Evolutionary conservation across 2,888 invertebrate genomes (phyloP).

Genomic region (Tetropium fuscum): DNA sequence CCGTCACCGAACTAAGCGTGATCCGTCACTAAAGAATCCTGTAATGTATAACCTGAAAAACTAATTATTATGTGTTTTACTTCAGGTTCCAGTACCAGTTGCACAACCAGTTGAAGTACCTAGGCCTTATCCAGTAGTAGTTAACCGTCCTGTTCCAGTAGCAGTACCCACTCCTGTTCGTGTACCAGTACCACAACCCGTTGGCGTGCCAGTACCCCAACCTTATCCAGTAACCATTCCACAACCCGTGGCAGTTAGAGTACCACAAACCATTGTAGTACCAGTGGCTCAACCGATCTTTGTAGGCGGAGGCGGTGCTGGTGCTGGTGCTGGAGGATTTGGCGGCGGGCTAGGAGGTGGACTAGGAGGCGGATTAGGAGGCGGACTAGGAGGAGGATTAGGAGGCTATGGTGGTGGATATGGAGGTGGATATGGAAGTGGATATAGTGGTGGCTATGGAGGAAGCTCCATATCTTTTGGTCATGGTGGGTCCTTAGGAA

Average conservation of each 20-base stretch:
- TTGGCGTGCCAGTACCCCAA: conserved; percentile 67
- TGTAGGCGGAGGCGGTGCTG: conserved; percentile 49
- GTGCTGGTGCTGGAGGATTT: conserved; percentile 35
- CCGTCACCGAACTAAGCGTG: no score
- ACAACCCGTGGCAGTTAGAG: conserved; percentile 66
- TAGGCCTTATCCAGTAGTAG: conserved; percentile 49
- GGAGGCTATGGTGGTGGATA: conserved; percentile 37
- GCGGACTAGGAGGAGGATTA: conserved; percentile 28
- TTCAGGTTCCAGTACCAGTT: conserved; percentile 50
- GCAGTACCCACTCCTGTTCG: conserved; percentile 67
- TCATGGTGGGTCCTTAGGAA: conserved; percentile 21
- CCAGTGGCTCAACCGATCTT: conserved; percentile 51
- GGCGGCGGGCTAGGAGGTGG: conserved; percentile 14
- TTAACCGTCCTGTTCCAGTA: conserved; percentile 55
- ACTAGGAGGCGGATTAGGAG: conserved; percentile 25
- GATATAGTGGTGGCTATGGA: no score
- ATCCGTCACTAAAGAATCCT: no score
- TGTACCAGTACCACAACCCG: conserved; percentile 64
- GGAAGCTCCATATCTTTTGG: conserved; percentile 22
- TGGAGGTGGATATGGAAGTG: conserved; percentile 41
- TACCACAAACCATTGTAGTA: conserved; percentile 55
- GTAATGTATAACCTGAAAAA: no score
- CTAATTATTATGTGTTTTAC: no score
- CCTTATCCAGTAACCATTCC: conserved; percentile 70
- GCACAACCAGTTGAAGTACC: conserved; percentile 50